A percentile compares a stretch with the other conserved stretches of the same genome.
Conservation (phyloP, 2,888 invertebrate genomes). For the Leptopilina myrica region DNA sequence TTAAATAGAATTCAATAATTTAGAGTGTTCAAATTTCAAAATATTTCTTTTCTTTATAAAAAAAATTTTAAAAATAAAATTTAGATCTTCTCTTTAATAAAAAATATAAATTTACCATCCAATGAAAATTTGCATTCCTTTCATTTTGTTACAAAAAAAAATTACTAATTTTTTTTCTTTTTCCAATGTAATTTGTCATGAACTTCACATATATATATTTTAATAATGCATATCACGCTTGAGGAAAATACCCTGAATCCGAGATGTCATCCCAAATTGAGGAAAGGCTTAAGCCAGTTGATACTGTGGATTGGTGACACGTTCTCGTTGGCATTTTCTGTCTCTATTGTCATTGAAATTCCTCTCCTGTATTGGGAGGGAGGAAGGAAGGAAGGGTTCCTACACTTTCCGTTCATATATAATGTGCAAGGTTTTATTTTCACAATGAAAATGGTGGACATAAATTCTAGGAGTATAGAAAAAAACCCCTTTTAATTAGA, state of each 20-base stretch:
- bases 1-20: too few species aligned
- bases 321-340: constrained; percentile 23
- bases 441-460: constrained; percentile 24
- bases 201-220: not conserved
- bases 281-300: constrained; percentile 37
- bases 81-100: too few species aligned
- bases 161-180: not conserved
- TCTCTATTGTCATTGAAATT: constrained; percentile 73
- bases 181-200: not conserved
- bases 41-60: too few species aligned
- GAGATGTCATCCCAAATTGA: constrained; percentile 33
- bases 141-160: not conserved
- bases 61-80: too few species aligned
- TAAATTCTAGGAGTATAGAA: constrained; percentile 47
- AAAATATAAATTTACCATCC: too few species aligned
- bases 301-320: constrained; percentile 24
- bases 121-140: too few species aligned
- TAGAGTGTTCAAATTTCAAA: too few species aligned
- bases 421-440: constrained; percentile 35
- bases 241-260: constrained; percentile 31
- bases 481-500: constrained; percentile 62
- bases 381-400: constrained; percentile 60
- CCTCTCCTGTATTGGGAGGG: constrained; percentile 53
- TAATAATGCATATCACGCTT: constrained; percentile 15
- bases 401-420: constrained; percentile 70